These are phyloP conservation scores for Pelvicachromis taeniatus DNA, from an alignment of 2,113 vertebrate genomes.

Conservation along the genomic window DNA sequence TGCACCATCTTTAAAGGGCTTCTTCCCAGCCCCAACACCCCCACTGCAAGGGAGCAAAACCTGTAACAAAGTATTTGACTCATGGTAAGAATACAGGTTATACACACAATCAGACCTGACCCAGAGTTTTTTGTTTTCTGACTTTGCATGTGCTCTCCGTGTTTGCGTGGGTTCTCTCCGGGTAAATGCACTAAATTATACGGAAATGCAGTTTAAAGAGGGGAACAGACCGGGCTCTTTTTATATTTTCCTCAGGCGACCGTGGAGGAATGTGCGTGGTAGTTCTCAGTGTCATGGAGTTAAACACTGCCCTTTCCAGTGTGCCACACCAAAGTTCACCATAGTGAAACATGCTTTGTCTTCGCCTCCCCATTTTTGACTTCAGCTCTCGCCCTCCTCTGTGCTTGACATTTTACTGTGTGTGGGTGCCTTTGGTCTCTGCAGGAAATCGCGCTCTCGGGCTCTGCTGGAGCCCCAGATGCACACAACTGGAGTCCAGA, in stretches of 20 bases:
- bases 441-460: constrained; percentile 11
- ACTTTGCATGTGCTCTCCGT: too few relatives aligned
- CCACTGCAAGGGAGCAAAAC: neutral
- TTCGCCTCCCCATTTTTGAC: neutral
- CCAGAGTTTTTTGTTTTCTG: neutral
- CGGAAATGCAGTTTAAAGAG: neutral
- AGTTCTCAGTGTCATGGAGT: neutral
- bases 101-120: neutral
- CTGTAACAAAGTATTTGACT: neutral
- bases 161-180: too few relatives aligned
- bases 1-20: neutral
- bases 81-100: constrained; percentile 10
- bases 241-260: neutral
- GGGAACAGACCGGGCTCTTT: neutral
- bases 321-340: constrained; percentile 10
- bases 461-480: constrained; percentile 29
- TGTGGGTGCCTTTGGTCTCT: constrained; percentile 42
- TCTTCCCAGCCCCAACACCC: neutral
- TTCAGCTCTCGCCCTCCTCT: constrained; percentile 7
- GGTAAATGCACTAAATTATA: neutral
- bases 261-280: constrained; percentile 52
- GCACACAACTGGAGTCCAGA: constrained; percentile 45
- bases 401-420: constrained; percentile 53
- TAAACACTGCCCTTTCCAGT: constrained; percentile 22
- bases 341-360: constrained; percentile 47